Evolutionary conservation across 1,140 invertebrate genomes (phyloP).

Genomic region (Drosophila punjabiensis): DNA sequence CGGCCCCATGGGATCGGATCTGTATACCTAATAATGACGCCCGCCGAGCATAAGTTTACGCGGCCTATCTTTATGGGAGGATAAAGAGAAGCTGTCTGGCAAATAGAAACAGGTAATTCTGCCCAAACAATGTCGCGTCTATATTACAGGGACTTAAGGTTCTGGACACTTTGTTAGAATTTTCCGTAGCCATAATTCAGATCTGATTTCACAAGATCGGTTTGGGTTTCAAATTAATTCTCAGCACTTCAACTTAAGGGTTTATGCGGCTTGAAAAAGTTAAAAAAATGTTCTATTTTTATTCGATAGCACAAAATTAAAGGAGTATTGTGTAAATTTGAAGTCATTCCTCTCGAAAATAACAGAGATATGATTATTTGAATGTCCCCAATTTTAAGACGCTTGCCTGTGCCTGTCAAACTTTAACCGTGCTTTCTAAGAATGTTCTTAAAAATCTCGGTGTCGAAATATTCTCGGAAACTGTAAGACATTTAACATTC

Average conservation of each 20-base stretch:
- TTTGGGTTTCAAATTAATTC: background rate
- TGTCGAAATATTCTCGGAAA: no score
- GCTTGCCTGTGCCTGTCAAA: no score
- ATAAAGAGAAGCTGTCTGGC: conserved; percentile 18
- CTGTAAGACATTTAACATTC: no score
- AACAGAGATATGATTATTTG: no score
- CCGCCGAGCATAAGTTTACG: conserved; percentile 15
- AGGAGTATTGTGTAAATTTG: no score
- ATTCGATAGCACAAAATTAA: no score
- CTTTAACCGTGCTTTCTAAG: no score
- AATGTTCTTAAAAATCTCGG: no score
- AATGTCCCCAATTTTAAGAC: no score
- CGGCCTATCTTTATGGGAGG: conserved; percentile 6
- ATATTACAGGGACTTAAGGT: background rate
- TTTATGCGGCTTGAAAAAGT: no score
- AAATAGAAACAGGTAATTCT: conserved; percentile 7
- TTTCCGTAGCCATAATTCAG: background rate
- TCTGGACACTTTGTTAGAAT: background rate
- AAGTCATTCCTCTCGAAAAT: no score
- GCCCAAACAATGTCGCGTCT: conserved; percentile 12
- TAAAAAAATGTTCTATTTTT: no score
- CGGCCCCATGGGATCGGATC: background rate
- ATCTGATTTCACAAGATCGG: background rate
- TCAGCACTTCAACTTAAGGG: background rate
- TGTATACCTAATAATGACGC: background rate